Evolutionary conservation across 2,888 invertebrate species (phyloP).

Genomic region (Leptodirus hochenwartii): DNA sequence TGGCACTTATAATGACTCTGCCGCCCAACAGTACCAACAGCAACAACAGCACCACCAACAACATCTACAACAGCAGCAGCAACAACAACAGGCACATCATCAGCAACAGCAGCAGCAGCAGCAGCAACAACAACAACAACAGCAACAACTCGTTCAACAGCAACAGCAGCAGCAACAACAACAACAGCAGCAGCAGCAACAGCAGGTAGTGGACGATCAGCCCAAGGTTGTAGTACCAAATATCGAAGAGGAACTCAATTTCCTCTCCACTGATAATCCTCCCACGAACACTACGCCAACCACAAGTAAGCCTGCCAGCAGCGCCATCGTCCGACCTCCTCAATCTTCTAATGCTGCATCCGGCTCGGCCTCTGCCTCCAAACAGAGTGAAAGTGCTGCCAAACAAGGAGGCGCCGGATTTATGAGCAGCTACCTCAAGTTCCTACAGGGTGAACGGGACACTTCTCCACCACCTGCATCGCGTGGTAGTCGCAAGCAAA

Average conservation of each 20-base stretch:
- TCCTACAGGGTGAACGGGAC: conserved; percentile 61
- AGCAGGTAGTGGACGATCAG: conserved; percentile 9
- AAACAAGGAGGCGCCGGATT: conserved; percentile 46
- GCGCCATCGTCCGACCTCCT: conserved; percentile 10
- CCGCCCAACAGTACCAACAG: conserved; percentile 10
- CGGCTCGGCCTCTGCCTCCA: conserved; percentile 22
- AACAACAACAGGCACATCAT: conserved; percentile 13
- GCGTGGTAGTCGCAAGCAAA: conserved; percentile 44
- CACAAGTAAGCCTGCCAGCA: conserved; percentile 10
- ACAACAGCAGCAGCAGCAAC: conserved; percentile 24
- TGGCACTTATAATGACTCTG: conserved; percentile 32
- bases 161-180: conserved; percentile 32
- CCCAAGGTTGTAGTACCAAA: conserved; percentile 69
- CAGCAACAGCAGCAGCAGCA: conserved; percentile 17
- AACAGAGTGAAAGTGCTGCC: conserved; percentile 32
- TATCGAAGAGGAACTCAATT: conserved; percentile 75
- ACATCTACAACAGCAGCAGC: conserved; percentile 20
- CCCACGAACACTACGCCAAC: conserved; percentile 8
- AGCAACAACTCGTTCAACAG: conserved; percentile 36
- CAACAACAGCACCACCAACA: conserved; percentile 35
- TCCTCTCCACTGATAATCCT: conserved; percentile 39
- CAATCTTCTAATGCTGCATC: conserved; percentile 12
- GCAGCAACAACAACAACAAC: conserved; percentile 25
- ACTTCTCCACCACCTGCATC: conserved; percentile 60
- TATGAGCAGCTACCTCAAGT: conserved; percentile 76